These are phyloP conservation scores for Sitobion miscanthi DNA, from an alignment of 1,140 invertebrate genomes.

Conservation along the genomic window DNA sequence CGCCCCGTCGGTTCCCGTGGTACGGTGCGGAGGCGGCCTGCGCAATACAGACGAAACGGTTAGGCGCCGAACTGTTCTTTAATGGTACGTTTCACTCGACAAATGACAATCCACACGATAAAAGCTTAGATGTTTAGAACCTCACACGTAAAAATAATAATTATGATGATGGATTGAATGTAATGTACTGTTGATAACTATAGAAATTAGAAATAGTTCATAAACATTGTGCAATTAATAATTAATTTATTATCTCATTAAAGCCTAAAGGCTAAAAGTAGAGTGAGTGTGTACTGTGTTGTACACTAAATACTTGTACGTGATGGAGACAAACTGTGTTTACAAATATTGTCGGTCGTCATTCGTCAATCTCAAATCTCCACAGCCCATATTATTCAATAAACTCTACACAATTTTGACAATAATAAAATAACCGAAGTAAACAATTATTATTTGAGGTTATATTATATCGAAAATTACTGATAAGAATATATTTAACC, in stretches of 20 bases:
- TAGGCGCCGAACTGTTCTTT: not conserved
- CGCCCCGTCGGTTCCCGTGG: not conserved
- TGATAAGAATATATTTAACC: not conserved
- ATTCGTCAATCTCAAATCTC: not conserved
- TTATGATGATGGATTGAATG: not conserved
- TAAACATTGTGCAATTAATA: not conserved
- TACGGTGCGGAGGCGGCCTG: not conserved
- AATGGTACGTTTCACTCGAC: not conserved
- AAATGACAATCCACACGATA: not conserved
- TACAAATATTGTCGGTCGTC: not conserved
- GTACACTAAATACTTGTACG: not conserved
- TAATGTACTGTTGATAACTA: not conserved
- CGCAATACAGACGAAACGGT: not conserved
- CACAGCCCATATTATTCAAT: too few relatives aligned
- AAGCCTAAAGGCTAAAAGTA: too few relatives aligned
- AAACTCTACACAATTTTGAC: too few relatives aligned
- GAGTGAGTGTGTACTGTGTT: not conserved
- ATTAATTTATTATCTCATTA: not conserved
- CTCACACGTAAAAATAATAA: not conserved
- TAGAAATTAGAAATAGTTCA: not conserved
- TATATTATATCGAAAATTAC: not conserved
- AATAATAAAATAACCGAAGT: not conserved
- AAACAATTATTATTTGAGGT: constrained; percentile 8
- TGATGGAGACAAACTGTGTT: not conserved
- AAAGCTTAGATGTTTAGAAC: not conserved